Evolutionary conservation across 2,888 invertebrate species (phyloP).

Genomic region (Coleophora deauratella): DNA sequence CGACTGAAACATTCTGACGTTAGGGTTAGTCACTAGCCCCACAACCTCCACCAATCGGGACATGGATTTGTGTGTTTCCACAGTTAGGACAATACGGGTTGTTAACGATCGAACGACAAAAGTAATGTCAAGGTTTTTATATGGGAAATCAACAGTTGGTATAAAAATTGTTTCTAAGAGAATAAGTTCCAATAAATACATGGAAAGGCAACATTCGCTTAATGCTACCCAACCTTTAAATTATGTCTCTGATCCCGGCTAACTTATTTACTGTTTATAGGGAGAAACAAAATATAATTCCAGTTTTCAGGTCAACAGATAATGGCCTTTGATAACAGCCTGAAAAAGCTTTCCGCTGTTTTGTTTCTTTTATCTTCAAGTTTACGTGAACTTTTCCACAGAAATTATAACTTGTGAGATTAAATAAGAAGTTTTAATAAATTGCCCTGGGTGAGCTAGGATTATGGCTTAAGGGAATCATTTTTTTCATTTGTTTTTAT

Average conservation of each 20-base stretch:
- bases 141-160: too few species aligned
- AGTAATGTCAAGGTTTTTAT: too few species aligned
- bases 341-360: constrained; percentile 73
- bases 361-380: constrained; percentile 68
- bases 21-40: too few species aligned
- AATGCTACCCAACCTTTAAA: constrained; percentile 55
- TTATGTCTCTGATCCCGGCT: constrained; percentile 54
- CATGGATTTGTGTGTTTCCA: too few species aligned
- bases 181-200: too few species aligned
- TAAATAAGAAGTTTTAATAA: constrained; percentile 70
- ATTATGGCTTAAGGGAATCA: constrained; percentile 47
- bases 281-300: constrained; percentile 70
- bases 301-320: constrained; percentile 70
- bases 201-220: constrained; percentile 39
- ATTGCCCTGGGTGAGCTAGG: constrained; percentile 54
- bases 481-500: constrained; percentile 23
- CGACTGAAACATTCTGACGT: too few species aligned
- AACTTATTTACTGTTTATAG: constrained; percentile 69
- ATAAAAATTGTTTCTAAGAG: too few species aligned
- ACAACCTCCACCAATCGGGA: too few species aligned
- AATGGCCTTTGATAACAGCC: constrained; percentile 70
- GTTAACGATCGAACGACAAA: too few species aligned
- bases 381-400: constrained; percentile 62
- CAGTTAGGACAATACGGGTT: too few species aligned
- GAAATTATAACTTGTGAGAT: constrained; percentile 69